These are phyloP conservation scores for Metaphire vulgaris DNA, from an alignment of 1,140 invertebrate genomes.

Conservation along the genomic window DNA sequence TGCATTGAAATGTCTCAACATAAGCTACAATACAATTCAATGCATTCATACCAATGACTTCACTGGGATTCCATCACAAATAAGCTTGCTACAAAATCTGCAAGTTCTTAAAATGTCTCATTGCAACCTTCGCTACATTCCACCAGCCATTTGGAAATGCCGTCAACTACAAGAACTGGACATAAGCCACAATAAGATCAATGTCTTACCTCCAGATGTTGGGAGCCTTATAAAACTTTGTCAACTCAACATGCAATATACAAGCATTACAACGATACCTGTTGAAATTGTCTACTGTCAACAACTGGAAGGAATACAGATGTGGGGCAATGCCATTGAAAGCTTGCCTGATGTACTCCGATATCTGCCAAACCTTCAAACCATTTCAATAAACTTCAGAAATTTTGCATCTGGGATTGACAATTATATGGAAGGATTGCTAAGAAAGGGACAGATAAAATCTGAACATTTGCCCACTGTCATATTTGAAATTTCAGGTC, in stretches of 20 bases:
- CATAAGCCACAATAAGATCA: conserved; percentile 49
- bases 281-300: conserved; percentile 51
- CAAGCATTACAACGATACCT: conserved; percentile 47
- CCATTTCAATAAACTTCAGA: conserved; percentile 45
- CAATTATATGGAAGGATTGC: conserved; percentile 44
- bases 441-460: conserved; percentile 48
- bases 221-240: conserved; percentile 44
- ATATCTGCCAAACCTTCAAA: conserved; percentile 43
- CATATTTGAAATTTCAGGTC: conserved; percentile 48
- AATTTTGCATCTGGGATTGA: conserved; percentile 47
- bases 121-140: conserved; percentile 49
- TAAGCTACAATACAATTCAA: conserved; percentile 46
- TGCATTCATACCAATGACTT: conserved; percentile 43
- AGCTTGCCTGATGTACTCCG: conserved; percentile 48
- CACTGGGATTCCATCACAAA: conserved; percentile 43
- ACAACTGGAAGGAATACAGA: conserved; percentile 45
- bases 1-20: conserved; percentile 43
- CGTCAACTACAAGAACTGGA: conserved; percentile 39
- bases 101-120: conserved; percentile 46
- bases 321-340: conserved; percentile 51
- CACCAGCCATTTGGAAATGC: conserved; percentile 46
- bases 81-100: conserved; percentile 40
- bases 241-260: conserved; percentile 47
- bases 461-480: conserved; percentile 51
- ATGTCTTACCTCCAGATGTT: conserved; percentile 46